phyloP scores from a whole-genome alignment of 1,140 invertebrate species.

The Meloidogyne chitwoodi region DNA sequence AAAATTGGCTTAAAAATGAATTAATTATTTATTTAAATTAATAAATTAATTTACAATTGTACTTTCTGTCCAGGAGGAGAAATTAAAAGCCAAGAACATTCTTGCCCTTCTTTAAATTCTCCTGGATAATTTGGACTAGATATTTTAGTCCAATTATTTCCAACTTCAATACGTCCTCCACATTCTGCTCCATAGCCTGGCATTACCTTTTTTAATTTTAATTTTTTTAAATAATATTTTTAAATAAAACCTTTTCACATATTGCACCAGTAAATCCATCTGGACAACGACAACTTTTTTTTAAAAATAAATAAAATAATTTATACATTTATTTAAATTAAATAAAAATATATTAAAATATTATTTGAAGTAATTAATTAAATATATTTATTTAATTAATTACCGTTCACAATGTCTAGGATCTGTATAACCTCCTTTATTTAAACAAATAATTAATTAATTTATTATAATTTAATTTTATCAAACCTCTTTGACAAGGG shows the following conservation, averaged over 20 bases:
- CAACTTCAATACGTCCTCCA: slow-evolving; percentile 47
- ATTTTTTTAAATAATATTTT: neutral
- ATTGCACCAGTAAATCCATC: slow-evolving; percentile 57
- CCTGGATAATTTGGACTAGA: slow-evolving; percentile 50
- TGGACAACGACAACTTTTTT: slow-evolving; percentile 49
- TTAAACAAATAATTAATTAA: neutral
- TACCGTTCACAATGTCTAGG: slow-evolving; percentile 51
- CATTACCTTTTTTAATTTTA: slow-evolving; percentile 50
- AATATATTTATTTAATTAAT: neutral
- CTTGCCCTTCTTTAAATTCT: slow-evolving; percentile 58
- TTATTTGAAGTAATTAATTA: too few species aligned
- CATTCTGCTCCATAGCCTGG: slow-evolving; percentile 57
- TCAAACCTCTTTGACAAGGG: slow-evolving; percentile 50
- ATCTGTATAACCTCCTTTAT: slow-evolving; percentile 55
- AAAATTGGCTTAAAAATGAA: slow-evolving; percentile 36
- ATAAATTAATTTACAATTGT: slow-evolving; percentile 23
- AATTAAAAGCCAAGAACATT: slow-evolving; percentile 56
- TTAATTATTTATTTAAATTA: neutral
- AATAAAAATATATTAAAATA: too few species aligned
- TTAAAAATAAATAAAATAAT: neutral
- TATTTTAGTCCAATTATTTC: slow-evolving; percentile 43
- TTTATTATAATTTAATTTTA: neutral
- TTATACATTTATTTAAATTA: too few species aligned
- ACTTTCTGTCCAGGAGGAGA: slow-evolving; percentile 53
- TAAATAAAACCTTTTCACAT: neutral